phyloP scores from a whole-genome alignment of 2,797 vertebrate species.

The Hyperoplus lanceolatus region DNA sequence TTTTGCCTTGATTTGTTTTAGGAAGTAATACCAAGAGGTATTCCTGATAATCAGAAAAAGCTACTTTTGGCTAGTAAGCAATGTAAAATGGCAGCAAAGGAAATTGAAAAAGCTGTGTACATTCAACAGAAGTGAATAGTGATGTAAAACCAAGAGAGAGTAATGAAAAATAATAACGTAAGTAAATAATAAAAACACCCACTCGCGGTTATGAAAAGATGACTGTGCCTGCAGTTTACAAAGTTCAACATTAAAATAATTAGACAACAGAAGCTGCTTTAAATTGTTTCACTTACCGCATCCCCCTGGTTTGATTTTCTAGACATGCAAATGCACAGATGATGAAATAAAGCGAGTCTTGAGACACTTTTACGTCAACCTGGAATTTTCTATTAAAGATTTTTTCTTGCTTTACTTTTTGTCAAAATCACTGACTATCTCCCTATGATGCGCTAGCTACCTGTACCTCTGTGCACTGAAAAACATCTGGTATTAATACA shows the following conservation, averaged over 20 bases:
- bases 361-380: background rate
- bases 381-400: slow-evolving; percentile 2
- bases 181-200: slow-evolving; percentile 42
- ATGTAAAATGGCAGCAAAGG: slow-evolving; percentile 21
- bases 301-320: background rate
- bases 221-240: slow-evolving; percentile 22
- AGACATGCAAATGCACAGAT: background rate
- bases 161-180: slow-evolving; percentile 23
- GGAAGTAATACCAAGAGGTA: background rate
- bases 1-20: slow-evolving; percentile 1
- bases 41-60: slow-evolving; percentile 20
- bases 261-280: slow-evolving; percentile 25
- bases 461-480: no score
- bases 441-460: no score
- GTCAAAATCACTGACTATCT: no score
- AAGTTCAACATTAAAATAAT: slow-evolving; percentile 39
- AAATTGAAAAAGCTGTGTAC: slow-evolving; percentile 21
- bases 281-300: background rate
- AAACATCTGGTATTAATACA: no score
- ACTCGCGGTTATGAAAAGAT: slow-evolving; percentile 16
- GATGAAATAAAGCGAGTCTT: background rate
- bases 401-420: background rate
- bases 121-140: slow-evolving; percentile 26
- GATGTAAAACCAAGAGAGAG: slow-evolving; percentile 19
- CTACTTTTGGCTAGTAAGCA: slow-evolving; percentile 20